Base-by-base conservation (phyloP, 2,797 vertebrate species). In the Alcedo atthis region DNA sequence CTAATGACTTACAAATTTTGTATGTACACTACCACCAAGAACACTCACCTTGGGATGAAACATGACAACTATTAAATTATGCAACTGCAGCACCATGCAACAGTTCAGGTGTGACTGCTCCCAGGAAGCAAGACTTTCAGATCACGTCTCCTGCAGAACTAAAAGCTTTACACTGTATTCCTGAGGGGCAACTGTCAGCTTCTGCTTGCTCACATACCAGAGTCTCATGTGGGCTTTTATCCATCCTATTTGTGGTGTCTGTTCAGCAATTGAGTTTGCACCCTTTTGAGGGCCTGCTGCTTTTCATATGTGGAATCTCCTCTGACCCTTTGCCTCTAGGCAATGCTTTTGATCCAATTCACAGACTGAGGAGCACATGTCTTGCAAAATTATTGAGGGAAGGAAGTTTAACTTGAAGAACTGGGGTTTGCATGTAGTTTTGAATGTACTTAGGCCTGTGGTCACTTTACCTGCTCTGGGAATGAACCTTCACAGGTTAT, bases 221-320 rank as follows among this genome's bases (percentile, higher is more conserved):
- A 88, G 90, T 94, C 90, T 94, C 93, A 87, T 89, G 90, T 94
- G 96, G 86, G 90, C 94, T 96, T 96, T 95, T 94, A 96, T 95
- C 94, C 84, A 81, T 85, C 86, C 37, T 89, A 85, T 89, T 93
- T 95, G 93, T 87, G 86, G 86, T 93, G 73, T 94, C 93, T 96
- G 93, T 94, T 95, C 88, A 89, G 93, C 92, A 92, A 93, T 77
- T 73, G 86, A 93, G 94, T 92, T 87, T 92, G 93, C 88, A 94
- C 76, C 76, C 86, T 94, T 92, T 90, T 92, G 86, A 95, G 88
- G 79, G 76, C 88, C 73, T 96, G 76, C 79, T 94, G 84, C 84
- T 94, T 94, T 90, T 96, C 90, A 51, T 85, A 89, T 76, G 69
- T 85, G 90, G 92, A 92, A 93, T 95, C 90, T 96, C 92, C 90